Evolutionary conservation across 2,113 vertebrate genomes (phyloP).

Genomic region (Raja brachyura): DNA sequence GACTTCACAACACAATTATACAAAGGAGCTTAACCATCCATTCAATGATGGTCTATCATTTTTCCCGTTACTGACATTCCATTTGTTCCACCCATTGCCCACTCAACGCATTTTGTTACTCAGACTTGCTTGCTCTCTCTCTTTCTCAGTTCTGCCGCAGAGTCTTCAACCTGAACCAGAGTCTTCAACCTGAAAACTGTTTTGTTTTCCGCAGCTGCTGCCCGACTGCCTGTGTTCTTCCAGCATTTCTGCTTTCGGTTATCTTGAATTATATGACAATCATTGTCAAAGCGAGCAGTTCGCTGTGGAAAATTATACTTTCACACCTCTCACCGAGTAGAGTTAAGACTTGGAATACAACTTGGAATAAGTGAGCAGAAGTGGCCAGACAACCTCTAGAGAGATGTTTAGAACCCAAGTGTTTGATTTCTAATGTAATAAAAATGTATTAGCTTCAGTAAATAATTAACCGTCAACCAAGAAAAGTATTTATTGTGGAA

Average conservation of each 20-base stretch:
- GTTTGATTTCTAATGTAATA: neutral
- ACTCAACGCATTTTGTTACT: too few species aligned
- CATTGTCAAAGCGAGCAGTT: neutral
- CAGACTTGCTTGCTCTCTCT: too few species aligned
- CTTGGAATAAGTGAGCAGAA: neutral
- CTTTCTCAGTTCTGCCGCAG: too few species aligned
- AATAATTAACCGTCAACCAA: neutral
- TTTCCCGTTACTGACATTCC: too few species aligned
- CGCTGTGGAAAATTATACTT: neutral
- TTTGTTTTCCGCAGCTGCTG: too few species aligned
- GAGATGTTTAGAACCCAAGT: neutral
- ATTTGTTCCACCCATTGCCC: too few species aligned
- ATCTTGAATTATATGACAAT: neutral
- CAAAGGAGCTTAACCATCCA: too few species aligned
- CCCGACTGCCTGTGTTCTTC: too few species aligned
- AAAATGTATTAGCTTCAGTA: neutral
- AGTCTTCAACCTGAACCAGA: too few species aligned
- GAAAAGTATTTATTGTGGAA: neutral
- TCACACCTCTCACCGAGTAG: neutral
- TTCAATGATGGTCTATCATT: too few species aligned
- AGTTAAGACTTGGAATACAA: neutral
- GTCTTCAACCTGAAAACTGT: too few species aligned
- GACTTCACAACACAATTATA: too few species aligned
- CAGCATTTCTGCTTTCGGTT: neutral
- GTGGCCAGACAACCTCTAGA: neutral